Evolutionary conservation across 1,140 invertebrate genomes (phyloP).

Genomic region (Linepithema humile): DNA sequence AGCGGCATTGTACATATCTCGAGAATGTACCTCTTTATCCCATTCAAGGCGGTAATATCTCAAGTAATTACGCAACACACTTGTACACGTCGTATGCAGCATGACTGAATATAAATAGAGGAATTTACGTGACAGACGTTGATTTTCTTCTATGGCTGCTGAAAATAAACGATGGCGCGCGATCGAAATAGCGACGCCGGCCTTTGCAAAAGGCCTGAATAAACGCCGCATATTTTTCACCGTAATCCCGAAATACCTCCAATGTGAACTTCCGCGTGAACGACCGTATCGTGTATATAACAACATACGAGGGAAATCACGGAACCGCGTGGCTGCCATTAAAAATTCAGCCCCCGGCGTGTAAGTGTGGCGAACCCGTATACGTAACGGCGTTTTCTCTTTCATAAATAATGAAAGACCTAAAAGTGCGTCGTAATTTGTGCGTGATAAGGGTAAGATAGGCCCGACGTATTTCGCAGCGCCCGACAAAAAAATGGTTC

Average conservation of each 20-base stretch:
- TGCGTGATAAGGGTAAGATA: not conserved
- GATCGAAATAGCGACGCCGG: not conserved
- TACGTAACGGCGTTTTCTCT: not conserved
- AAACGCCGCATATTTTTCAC: constrained; percentile 36
- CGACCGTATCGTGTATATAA: constrained; percentile 18
- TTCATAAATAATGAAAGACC: constrained; percentile 30
- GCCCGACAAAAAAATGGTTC: constrained; percentile 3
- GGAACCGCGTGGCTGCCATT: constrained; percentile 13
- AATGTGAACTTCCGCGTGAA: constrained; percentile 29
- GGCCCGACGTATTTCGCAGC: no score
- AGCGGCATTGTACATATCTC: not conserved
- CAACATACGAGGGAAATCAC: constrained; percentile 5
- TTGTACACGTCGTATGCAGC: constrained; percentile 22
- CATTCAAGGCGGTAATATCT: constrained; percentile 27
- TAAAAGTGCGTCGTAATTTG: constrained; percentile 33
- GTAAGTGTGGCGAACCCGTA: not conserved
- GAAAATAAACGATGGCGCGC: constrained; percentile 23
- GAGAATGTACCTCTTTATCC: constrained; percentile 26
- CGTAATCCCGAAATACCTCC: constrained; percentile 41
- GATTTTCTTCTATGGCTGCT: constrained; percentile 38
- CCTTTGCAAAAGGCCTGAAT: constrained; percentile 3
- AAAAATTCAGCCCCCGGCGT: constrained; percentile 43
- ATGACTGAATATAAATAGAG: constrained; percentile 27
- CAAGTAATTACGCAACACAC: constrained; percentile 43
- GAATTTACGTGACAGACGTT: constrained; percentile 43